Conservation (phyloP, 2,113 vertebrate genomes). For the Chauna torquata region DNA sequence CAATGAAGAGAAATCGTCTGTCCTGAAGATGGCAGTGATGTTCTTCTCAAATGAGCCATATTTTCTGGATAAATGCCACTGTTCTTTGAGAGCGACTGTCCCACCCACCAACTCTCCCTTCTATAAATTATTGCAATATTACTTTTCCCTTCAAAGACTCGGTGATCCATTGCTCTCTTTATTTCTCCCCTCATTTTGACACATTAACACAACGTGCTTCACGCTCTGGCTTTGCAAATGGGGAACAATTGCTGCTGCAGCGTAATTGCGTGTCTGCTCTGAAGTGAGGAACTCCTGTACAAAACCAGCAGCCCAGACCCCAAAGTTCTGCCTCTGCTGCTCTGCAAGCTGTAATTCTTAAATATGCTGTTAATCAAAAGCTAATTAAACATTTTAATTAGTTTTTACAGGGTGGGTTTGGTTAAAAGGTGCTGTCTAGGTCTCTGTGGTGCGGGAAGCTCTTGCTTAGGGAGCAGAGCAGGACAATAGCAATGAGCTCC, state of each 20-base stretch:
- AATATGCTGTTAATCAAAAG: constrained; percentile 23
- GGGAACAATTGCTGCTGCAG: neutral
- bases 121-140: constrained; percentile 54
- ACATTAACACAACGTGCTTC: constrained; percentile 47
- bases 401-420: neutral
- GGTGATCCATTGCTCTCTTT: constrained; percentile 57
- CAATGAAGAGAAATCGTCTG: neutral
- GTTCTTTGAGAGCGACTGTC: constrained; percentile 10
- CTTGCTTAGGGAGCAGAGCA: neutral
- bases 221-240: constrained; percentile 13
- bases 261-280: neutral
- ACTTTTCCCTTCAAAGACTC: constrained; percentile 60
- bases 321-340: neutral
- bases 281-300: neutral
- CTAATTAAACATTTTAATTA: constrained; percentile 22
- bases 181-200: constrained; percentile 42
- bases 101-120: constrained; percentile 32
- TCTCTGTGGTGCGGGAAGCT: neutral
- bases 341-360: neutral
- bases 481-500: neutral
- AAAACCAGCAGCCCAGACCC: fast-evolving
- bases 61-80: neutral
- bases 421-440: neutral
- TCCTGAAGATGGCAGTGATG: constrained; percentile 68
- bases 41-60: neutral